These are phyloP conservation scores for Lepidochrysops patricia DNA, from an alignment of 2,888 invertebrate species.

Conservation along the genomic window DNA sequence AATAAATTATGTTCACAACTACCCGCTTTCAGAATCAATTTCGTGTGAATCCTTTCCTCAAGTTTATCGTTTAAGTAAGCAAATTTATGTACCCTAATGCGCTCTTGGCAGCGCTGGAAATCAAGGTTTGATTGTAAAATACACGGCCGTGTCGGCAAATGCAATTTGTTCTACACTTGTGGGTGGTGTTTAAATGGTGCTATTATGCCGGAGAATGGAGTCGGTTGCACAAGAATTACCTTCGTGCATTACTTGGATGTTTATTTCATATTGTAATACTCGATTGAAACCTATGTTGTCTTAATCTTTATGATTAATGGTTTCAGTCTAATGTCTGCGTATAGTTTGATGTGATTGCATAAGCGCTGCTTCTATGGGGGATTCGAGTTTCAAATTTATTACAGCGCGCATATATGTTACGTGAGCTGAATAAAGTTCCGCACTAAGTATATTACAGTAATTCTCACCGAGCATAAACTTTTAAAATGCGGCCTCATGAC, in stretches of 20 bases:
- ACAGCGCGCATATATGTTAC: neutral
- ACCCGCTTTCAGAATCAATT: conserved; percentile 49
- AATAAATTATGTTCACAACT: conserved; percentile 52
- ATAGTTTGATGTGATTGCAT: neutral
- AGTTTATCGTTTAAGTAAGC: conserved; percentile 59
- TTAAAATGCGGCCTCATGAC: conserved; percentile 44
- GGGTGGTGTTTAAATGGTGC: conserved; percentile 68
- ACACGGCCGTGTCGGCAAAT: conserved; percentile 59
- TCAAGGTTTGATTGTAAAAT: conserved; percentile 70
- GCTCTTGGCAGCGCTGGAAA: conserved; percentile 60
- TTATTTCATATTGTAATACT: conserved; percentile 25
- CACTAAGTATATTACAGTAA: conserved; percentile 16
- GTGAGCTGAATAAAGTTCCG: conserved; percentile 2
- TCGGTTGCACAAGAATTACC: conserved; percentile 63
- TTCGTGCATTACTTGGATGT: conserved; percentile 34
- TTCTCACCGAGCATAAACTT: conserved; percentile 29
- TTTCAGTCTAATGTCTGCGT: neutral
- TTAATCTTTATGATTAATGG: neutral
- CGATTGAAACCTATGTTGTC: conserved; percentile 14
- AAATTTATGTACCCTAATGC: conserved; percentile 65
- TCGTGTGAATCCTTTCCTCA: conserved; percentile 46
- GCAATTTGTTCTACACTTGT: conserved; percentile 66
- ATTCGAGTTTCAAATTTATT: neutral
- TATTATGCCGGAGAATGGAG: conserved; percentile 55
- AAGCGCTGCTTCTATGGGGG: neutral